Evolutionary conservation across 1,140 invertebrate species (phyloP).

Genomic region (Drosophila ohnishii): DNA sequence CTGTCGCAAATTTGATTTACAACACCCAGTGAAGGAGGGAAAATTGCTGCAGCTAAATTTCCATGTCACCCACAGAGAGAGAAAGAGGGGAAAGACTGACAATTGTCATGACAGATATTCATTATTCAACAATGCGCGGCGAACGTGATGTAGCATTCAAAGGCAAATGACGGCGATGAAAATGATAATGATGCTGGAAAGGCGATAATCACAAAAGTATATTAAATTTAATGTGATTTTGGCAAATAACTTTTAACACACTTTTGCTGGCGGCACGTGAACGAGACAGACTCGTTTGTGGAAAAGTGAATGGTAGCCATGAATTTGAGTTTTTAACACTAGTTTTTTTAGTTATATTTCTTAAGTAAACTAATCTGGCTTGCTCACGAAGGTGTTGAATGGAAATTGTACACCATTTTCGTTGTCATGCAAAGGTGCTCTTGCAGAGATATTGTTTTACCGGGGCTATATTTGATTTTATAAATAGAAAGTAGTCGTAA

Average conservation of each 20-base stretch:
- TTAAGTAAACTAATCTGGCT: slow-evolving; percentile 10
- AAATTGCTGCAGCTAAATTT: slow-evolving; percentile 35
- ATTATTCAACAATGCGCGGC: slow-evolving; percentile 47
- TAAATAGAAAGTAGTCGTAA: slow-evolving; percentile 18
- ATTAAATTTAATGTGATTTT: slow-evolving; percentile 60
- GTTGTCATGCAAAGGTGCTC: slow-evolving; percentile 22
- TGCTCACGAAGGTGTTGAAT: slow-evolving; percentile 44
- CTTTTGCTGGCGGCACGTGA: slow-evolving; percentile 35
- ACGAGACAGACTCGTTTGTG: not conserved
- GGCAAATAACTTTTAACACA: slow-evolving; percentile 46
- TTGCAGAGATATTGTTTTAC: slow-evolving; percentile 15
- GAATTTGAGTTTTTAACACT: slow-evolving; percentile 4
- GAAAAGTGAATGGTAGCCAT: slow-evolving; percentile 39
- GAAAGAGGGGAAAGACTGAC: slow-evolving; percentile 16
- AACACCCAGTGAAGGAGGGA: slow-evolving; percentile 33
- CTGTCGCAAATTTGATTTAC: slow-evolving; percentile 73
- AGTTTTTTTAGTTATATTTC: not conserved
- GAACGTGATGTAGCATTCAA: slow-evolving; percentile 72
- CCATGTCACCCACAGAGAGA: slow-evolving; percentile 38
- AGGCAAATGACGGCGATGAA: slow-evolving; percentile 31
- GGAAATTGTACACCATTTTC: slow-evolving; percentile 36
- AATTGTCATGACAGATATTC: slow-evolving; percentile 68
- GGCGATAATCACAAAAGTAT: slow-evolving; percentile 67
- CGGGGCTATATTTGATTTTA: not conserved
- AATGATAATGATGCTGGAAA: slow-evolving; percentile 39